Base-by-base conservation (phyloP, 2,113 vertebrate genomes). In the human (Homo sapiens) region DNA sequence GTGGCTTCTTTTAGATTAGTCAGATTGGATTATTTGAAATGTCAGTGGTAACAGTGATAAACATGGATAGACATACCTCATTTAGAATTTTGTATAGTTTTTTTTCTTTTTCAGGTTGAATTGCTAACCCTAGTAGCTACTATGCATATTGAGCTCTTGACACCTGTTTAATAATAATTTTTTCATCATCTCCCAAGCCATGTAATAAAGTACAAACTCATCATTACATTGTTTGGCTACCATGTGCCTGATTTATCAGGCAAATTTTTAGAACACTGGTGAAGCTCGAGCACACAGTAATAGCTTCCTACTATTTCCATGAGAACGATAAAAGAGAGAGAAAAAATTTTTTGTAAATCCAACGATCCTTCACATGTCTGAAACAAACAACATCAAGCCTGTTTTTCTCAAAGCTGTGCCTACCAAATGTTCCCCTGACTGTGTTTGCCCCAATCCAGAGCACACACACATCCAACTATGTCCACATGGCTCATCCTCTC, bases 351-450 rank as follows among this genome's bases (percentile, higher is more conserved):
- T 85, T 89, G 30, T 76, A 88, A 95, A 89, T 57, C 50, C 48
- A 94, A 48, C 52, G 48, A 95, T 93, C 40, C 82, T 93, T 92
- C 75, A 76, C 38, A 83, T 43, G 72, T 90, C 85, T 84, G 79
- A 98, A 93, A 89, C 16, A 78, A 93, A 89, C 40, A 89, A 75
- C 32, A 86, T 38, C 20, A 76, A 97, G 27, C 57, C 43, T 70
- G 73, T 7, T 92, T 35, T 94, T 86, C 79, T 95, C 78, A 81
- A 87, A 96, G 64, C 93, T 82, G 75, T 89, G 84, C 87, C 66
- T 89, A 86, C 81, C 73, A 97, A 86, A 92, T 96, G 55, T 76
- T 97, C 27, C 80, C 11, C 68, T 86, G 59, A 61, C 55, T 85
- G 79, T 59, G 45, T 94, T 95, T 79, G 35, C 35, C 40, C 25